phyloP scores from a whole-genome alignment of 2,113 vertebrate genomes.

The Pelvicachromis taeniatus region DNA sequence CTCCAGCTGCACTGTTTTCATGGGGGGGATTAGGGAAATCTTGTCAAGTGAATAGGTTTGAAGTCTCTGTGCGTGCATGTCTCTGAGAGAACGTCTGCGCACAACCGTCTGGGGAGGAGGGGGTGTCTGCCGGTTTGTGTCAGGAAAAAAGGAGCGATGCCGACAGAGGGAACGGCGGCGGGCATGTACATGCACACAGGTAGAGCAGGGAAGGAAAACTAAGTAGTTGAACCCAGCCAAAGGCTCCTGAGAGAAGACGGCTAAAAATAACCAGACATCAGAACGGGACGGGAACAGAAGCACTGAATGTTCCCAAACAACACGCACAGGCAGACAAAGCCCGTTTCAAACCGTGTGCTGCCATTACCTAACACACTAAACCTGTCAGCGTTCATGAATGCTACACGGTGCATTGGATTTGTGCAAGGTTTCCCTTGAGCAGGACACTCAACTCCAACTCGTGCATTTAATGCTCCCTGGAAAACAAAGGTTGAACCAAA shows the following conservation, averaged over 20 bases:
- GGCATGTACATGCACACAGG: constrained; percentile 21
- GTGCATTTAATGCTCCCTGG: neutral
- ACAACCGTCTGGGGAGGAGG: neutral
- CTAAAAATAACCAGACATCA: constrained; percentile 70
- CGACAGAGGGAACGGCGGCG: neutral
- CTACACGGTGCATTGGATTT: neutral
- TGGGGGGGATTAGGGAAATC: neutral
- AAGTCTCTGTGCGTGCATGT: neutral
- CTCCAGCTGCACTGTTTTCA: neutral
- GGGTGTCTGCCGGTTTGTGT: constrained; percentile 1
- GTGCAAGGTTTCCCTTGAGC: neutral
- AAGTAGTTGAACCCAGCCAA: constrained; percentile 48
- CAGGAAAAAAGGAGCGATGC: neutral
- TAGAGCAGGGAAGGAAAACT: constrained; percentile 42
- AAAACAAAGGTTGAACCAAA: neutral
- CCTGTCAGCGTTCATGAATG: neutral
- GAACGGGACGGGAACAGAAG: constrained; percentile 44
- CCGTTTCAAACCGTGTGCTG: neutral
- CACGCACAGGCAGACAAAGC: neutral
- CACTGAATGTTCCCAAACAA: constrained; percentile 58
- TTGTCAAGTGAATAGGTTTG: constrained; percentile 23
- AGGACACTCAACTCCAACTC: neutral
- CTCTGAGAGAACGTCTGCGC: neutral
- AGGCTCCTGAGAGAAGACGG: constrained; percentile 38
- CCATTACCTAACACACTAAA: neutral